Conservation (phyloP, 2,113 vertebrate species). For the Notiomystis cincta region DNA sequence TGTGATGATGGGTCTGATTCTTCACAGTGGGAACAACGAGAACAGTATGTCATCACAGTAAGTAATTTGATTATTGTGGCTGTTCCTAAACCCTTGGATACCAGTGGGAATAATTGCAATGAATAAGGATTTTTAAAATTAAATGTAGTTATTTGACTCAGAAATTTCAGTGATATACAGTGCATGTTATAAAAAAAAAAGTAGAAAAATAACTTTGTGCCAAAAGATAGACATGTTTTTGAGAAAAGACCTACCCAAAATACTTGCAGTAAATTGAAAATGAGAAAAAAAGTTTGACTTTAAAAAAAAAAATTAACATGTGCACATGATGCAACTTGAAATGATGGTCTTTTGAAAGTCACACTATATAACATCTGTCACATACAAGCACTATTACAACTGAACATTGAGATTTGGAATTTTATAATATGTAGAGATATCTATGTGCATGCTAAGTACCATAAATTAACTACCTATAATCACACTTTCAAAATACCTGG, state of each 20-base stretch:
- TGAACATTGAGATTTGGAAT: not conserved
- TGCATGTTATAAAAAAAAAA: not conserved
- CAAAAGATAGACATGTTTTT: not conserved
- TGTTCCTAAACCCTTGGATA: not conserved
- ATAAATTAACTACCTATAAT: not conserved
- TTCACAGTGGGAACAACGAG: not conserved
- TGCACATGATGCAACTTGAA: not conserved
- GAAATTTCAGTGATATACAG: not conserved
- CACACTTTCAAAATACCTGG: not conserved
- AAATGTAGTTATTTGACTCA: not conserved
- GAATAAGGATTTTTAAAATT: not conserved
- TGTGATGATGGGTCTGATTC: not conserved
- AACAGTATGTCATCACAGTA: not conserved
- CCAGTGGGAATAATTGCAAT: not conserved
- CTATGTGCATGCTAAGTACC: not conserved
- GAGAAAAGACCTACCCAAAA: not conserved
- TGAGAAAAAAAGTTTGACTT: not conserved
- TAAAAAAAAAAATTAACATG: not conserved
- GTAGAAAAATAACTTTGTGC: not conserved
- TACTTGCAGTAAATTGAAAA: not conserved
- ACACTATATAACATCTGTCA: not conserved
- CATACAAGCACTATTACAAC: not conserved
- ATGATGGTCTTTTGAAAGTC: not conserved
- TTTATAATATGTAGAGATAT: not conserved
- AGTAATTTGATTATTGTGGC: not conserved